These are phyloP conservation scores for Limnodromus scolopaceus DNA, from an alignment of 2,797 vertebrate species.

Conservation along the genomic window DNA sequence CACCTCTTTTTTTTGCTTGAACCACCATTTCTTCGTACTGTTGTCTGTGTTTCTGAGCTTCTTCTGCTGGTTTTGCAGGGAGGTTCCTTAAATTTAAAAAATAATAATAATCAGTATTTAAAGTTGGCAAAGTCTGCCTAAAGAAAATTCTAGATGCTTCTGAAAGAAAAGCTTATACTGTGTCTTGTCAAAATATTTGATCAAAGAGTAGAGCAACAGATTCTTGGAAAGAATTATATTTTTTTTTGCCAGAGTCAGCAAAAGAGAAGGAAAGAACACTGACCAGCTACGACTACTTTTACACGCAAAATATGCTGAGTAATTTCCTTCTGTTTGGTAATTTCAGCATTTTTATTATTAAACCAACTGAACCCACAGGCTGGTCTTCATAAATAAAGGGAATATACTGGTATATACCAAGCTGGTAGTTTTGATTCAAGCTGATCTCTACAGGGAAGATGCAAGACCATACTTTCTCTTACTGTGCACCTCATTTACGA, in stretches of 20 bases:
- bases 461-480: background rate
- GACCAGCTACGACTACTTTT: background rate
- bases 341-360: slow-evolving; percentile 60
- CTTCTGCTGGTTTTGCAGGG: slow-evolving; percentile 94
- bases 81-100: slow-evolving; percentile 84
- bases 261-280: slow-evolving; percentile 36
- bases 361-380: background rate
- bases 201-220: slow-evolving; percentile 3
- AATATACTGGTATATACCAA: background rate
- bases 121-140: background rate
- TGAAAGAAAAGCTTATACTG: background rate
- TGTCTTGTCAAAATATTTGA: slow-evolving; percentile 24
- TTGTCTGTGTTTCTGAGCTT: slow-evolving; percentile 92
- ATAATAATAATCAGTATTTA: background rate
- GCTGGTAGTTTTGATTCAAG: background rate
- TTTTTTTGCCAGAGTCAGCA: slow-evolving; percentile 39
- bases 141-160: slow-evolving; percentile 7
- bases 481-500: background rate
- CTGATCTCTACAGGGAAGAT: background rate
- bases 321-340: slow-evolving; percentile 48
- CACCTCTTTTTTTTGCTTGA: slow-evolving; percentile 92
- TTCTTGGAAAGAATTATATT: slow-evolving; percentile 8
- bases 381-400: background rate
- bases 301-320: slow-evolving; percentile 33
- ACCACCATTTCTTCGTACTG: slow-evolving; percentile 97